Percentiles rank a stretch among this genome's conserved stretches.
phyloP scores from a whole-genome alignment of 2,888 invertebrate genomes.

The Thyatira batis region DNA sequence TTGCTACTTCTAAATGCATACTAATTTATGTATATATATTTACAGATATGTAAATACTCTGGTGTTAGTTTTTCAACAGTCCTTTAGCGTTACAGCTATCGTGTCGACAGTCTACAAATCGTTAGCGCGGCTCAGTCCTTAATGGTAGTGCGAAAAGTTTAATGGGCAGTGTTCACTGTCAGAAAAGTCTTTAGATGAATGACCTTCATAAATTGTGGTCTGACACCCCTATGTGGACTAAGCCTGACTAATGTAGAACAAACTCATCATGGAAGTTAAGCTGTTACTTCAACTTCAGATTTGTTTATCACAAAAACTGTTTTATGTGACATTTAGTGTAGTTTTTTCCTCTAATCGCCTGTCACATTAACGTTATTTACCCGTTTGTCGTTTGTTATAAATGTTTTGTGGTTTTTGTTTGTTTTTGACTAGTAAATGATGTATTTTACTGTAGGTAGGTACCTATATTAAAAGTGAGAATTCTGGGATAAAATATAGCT shows the following conservation, averaged over 20 bases:
- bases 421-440: too few species aligned
- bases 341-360: too few species aligned
- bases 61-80: background rate
- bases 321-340: too few species aligned
- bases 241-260: background rate
- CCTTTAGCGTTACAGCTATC: background rate
- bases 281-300: background rate
- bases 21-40: too few species aligned
- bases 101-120: background rate
- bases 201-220: constrained; percentile 1
- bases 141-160: constrained; percentile 4
- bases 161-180: constrained; percentile 4
- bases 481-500: too few species aligned
- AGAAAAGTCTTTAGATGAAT: constrained; percentile 2
- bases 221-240: background rate
- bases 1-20: too few species aligned
- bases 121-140: background rate
- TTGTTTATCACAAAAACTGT: background rate
- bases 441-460: too few species aligned
- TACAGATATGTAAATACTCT: background rate
- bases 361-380: too few species aligned
- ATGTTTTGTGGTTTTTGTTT: too few species aligned
- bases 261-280: background rate
- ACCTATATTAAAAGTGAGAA: too few species aligned
- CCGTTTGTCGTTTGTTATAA: too few species aligned